Base-by-base conservation (phyloP, 2,797 vertebrate species). In the Somateria mollissima region DNA sequence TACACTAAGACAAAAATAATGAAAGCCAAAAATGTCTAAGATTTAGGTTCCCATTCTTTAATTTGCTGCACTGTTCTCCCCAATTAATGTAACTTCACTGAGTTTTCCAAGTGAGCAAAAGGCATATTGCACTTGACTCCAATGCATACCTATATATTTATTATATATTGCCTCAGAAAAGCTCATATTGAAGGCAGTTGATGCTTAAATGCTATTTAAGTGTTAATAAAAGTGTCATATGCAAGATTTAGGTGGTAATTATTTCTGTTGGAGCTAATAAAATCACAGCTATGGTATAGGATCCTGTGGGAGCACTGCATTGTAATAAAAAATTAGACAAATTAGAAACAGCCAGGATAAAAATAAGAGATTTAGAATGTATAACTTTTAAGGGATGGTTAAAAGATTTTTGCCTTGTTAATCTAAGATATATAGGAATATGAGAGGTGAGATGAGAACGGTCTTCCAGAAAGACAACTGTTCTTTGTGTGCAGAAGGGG, bases 1-100 rank as follows among this genome's bases (percentile, higher is more conserved):
- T 75, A 61, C 60, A 51, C 54, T 90, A 69, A 91, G 60, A 96
- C 54, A 93, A 87, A 95, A 97, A 94, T 78, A 93, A 93, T 74
- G 81, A 95, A 96, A 95, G 76, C 36, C 25, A 88, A 86, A 85
- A 69, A 70, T 27, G 47, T 87, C 89, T 85, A 74, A 69, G 84
- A 74, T 61, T 6, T 79, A 5, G 0, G 37, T 69, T 96, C 67
- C 84, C 58, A 56, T 92, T 97, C 53, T 80, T 95, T 83, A 60
- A 77, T 73, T 92, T 86, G 17, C 70, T 87, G 51, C 39, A 57
- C 53, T 83, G 34, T 90, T 84, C 43, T 73, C 11, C 22, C 8
- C 39, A 62, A 1, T 78, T 73, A 75, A 49, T 60, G 11, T 53
- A 69, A 70, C 66, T 96, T 92, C 74, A 79, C 43, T 70, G 84